phyloP scores from a whole-genome alignment of 2,113 vertebrate genomes.

The Chionomys nivalis region DNA sequence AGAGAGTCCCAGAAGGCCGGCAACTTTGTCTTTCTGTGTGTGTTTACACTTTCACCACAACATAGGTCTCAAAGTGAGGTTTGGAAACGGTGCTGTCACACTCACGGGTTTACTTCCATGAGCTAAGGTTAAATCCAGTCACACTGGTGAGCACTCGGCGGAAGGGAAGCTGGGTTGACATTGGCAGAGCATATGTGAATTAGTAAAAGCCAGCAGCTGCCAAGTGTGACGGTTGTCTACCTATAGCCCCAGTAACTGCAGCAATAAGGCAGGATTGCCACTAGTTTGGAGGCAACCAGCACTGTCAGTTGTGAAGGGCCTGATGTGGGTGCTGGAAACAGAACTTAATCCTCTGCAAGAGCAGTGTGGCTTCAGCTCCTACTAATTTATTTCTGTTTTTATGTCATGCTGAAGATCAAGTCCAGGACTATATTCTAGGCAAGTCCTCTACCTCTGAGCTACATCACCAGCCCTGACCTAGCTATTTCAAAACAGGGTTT shows the following conservation, averaged over 20 bases:
- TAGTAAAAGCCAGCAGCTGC: neutral
- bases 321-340: neutral
- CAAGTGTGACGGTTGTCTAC: neutral
- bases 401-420: neutral
- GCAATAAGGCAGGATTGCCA: neutral
- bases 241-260: neutral
- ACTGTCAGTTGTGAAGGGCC: neutral
- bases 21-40: slow-evolving; percentile 14
- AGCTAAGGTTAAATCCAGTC: slow-evolving; percentile 15
- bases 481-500: neutral
- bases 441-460: neutral
- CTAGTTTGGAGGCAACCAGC: neutral
- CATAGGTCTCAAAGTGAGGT: neutral
- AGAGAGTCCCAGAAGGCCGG: slow-evolving; percentile 54
- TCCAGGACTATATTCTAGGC: neutral
- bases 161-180: slow-evolving; percentile 18
- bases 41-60: slow-evolving; percentile 34
- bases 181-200: neutral
- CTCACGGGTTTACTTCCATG: neutral
- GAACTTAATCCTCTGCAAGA: neutral
- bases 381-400: neutral
- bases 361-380: no score
- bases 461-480: neutral
- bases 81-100: neutral
- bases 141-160: neutral